These are phyloP conservation scores for Nibea albiflora DNA, from an alignment of 2,113 vertebrate species.

Conservation along the genomic window DNA sequence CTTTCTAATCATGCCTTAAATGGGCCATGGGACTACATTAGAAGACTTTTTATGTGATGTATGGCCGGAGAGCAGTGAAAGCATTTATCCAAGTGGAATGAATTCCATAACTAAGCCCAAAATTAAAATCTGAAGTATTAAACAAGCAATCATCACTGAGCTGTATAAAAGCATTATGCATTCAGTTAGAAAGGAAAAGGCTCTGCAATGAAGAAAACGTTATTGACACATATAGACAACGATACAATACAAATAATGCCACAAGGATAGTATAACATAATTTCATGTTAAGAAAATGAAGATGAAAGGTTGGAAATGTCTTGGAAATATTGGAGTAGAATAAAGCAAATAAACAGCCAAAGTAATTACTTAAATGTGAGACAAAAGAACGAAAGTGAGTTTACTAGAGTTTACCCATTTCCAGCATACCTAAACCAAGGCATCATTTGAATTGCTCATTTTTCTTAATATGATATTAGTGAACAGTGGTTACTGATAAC, in stretches of 20 bases:
- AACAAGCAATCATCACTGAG: background rate
- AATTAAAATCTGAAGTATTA: background rate
- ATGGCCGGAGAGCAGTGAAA: slow-evolving; percentile 11
- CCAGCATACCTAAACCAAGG: background rate
- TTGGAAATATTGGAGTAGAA: no score
- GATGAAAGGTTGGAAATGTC: no score
- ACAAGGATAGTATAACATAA: background rate
- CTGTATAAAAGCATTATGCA: background rate
- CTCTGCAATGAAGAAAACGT: background rate
- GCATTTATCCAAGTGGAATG: background rate
- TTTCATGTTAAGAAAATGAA: no score
- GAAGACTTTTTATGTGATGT: slow-evolving; percentile 23
- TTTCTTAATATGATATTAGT: background rate
- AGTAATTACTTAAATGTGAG: background rate
- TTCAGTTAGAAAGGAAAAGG: background rate
- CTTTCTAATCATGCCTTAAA: background rate
- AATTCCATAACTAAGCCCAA: background rate
- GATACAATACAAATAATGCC: background rate
- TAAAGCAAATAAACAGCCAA: background rate
- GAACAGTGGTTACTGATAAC: background rate
- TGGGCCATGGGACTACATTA: background rate
- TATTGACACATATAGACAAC: background rate
- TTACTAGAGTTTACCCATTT: no score
- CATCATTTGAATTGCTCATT: background rate
- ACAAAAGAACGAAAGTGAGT: no score